phyloP scores from a whole-genome alignment of 2,888 invertebrate genomes.

The Amblyteles armatorius region DNA sequence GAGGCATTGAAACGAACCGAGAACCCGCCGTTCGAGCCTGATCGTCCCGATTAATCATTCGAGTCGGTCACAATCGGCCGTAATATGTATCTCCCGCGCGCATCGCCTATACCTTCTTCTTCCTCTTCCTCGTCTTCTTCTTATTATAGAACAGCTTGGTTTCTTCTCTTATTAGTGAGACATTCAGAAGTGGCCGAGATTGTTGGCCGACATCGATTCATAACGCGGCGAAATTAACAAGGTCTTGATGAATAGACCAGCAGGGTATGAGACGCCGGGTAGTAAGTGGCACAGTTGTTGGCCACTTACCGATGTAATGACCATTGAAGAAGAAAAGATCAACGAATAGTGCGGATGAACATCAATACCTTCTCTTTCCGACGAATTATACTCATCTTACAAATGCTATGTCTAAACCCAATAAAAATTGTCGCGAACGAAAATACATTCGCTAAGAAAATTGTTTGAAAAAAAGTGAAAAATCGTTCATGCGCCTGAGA shows the following conservation, averaged over 20 bases:
- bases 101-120: slow-evolving; percentile 31
- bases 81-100: slow-evolving; percentile 73
- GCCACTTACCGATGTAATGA: slow-evolving; percentile 5
- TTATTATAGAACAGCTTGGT: slow-evolving; percentile 41
- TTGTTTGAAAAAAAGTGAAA: background rate
- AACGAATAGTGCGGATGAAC: background rate
- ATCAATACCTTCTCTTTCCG: background rate
- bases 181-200: slow-evolving; percentile 70
- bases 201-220: slow-evolving; percentile 71
- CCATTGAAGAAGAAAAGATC: background rate
- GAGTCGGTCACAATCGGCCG: slow-evolving; percentile 74
- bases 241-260: slow-evolving; percentile 73
- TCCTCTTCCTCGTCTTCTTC: slow-evolving; percentile 32
- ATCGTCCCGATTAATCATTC: slow-evolving; percentile 77
- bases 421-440: too few relatives aligned
- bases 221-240: slow-evolving; percentile 75
- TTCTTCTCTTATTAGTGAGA: slow-evolving; percentile 73
- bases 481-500: too few relatives aligned
- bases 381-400: background rate
- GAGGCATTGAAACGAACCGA: slow-evolving; percentile 69
- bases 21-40: slow-evolving; percentile 62
- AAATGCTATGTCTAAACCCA: background rate
- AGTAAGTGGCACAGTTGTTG: background rate
- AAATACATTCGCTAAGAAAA: background rate
- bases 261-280: background rate